Evolutionary conservation across 35 echinoderm and acorn worm genomes (phyloP).

Genomic region (Patiria miniata): DNA sequence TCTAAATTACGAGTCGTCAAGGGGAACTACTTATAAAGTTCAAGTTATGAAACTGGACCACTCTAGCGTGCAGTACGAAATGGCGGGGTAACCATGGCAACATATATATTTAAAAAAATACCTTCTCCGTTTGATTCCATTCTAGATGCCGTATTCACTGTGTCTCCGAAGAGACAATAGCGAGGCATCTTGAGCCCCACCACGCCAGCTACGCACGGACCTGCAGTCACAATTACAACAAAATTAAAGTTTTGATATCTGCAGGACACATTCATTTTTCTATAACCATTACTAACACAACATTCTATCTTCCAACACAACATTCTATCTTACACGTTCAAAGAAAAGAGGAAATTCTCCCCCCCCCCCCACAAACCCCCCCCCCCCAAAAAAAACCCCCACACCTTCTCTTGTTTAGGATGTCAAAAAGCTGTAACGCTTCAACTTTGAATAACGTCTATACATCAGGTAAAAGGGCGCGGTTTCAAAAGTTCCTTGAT

Average conservation of each 20-base stretch:
- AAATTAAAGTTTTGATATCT: not conserved
- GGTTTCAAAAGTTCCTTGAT: too few relatives aligned
- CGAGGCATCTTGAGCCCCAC: constrained; percentile 70
- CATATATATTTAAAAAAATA: not conserved
- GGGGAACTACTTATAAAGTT: too few relatives aligned
- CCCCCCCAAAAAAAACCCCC: not conserved
- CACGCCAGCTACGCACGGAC: constrained; percentile 72
- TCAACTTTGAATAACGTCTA: too few relatives aligned
- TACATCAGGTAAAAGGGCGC: too few relatives aligned
- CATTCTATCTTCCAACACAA: not conserved
- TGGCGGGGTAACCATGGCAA: too few relatives aligned
- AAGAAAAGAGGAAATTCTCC: not conserved
- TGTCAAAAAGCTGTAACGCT: too few relatives aligned
- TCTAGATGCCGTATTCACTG: constrained; percentile 68
- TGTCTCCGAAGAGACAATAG: constrained; percentile 74
- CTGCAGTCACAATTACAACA: not conserved
- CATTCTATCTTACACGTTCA: not conserved
- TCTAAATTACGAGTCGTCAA: too few relatives aligned
- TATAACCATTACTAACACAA: not conserved
- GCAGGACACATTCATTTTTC: not conserved
- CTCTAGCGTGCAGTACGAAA: too few relatives aligned
- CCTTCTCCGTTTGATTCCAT: constrained; percentile 77
- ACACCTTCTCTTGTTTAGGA: too few relatives aligned
- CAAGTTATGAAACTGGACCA: too few relatives aligned
- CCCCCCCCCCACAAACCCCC: not conserved